These are phyloP conservation scores for Eumerus sabulonum DNA, from an alignment of 2,888 invertebrate genomes.

Conservation along the genomic window DNA sequence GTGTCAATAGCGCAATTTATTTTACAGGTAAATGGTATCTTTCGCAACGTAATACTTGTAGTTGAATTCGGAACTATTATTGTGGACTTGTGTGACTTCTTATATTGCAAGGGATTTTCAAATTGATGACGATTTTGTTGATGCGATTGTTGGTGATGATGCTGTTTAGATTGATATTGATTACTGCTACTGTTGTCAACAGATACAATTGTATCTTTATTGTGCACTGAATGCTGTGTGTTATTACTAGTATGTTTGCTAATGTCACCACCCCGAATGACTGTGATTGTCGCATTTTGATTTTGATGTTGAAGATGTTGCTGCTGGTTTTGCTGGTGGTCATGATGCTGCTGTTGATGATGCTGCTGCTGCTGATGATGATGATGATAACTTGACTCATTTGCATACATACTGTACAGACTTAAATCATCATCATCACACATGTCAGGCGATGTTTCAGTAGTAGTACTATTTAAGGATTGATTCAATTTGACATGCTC, in stretches of 20 bases:
- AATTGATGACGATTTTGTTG: conserved; percentile 46
- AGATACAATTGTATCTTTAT: conserved; percentile 55
- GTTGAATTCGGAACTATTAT: conserved; percentile 55
- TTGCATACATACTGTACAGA: conserved; percentile 50
- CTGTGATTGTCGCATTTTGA: conserved; percentile 64
- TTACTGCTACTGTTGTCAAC: conserved; percentile 34
- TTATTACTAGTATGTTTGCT: conserved; percentile 63
- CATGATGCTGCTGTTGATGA: conserved; percentile 52
- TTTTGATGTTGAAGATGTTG: conserved; percentile 48
- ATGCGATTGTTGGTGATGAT: conserved; percentile 31
- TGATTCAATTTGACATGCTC: conserved; percentile 31
- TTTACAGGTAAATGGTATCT: conserved; percentile 39
- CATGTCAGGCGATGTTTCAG: conserved; percentile 36
- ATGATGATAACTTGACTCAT: conserved; percentile 42
- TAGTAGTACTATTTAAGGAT: conserved; percentile 26
- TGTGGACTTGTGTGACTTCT: conserved; percentile 51
- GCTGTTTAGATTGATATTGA: conserved; percentile 45
- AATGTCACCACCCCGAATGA: conserved; percentile 57
- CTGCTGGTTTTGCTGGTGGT: conserved; percentile 43
- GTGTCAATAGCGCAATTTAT: conserved; percentile 20
- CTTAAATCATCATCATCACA: conserved; percentile 62
- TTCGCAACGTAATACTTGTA: conserved; percentile 48
- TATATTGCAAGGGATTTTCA: conserved; percentile 47
- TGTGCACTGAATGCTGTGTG: conserved; percentile 49
- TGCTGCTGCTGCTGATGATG: conserved; percentile 41